Evolutionary conservation across 2,797 vertebrate genomes (phyloP), one percentile per base, ranked within the genome.

Genomic region (Sebastes hubbsi): DNA sequence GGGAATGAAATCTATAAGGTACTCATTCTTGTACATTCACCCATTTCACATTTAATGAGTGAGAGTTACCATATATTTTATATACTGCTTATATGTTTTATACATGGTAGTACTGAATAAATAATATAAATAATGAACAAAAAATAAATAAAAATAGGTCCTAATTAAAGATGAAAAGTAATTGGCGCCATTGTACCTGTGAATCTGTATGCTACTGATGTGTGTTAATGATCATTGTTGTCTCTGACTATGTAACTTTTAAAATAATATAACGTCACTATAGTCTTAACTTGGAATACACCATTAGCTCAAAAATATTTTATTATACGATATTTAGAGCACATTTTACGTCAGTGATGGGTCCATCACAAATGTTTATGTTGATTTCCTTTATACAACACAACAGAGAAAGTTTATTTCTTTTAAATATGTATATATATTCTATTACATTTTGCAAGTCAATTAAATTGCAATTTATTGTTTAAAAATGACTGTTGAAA

Each of bases 371-470:
- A 55, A 55, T 55, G 42, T 18, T 46, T 46, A 16, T 52, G 49
- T 59, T 59, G 13, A 27, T 6, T 27, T 58, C 24, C 55, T 58
- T 24, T 58, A 27, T 58, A 27, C 25, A 27, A 58, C 24, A 27
- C 55, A 58, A 27, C 6, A 27, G 25, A 58, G 55, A 27, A 1
- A 0, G 5, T 25, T 20, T 8, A 14, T 42, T 42, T 42, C 0
- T 6, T 63, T 10, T 1, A 38, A 38, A 38, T 42, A 42, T 14
- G 0, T 42, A 42, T 42, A 13, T 46, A 20, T 20, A 20, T 18
- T 64, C 36, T 18, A 1, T 12, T 55, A 20, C 13, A 54, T 3
- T 68, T 54, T 54, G 2, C 14, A 69, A 6, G 32, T 18, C 3
- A 5, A 4, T 56, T 27, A 0, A 16, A 56, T 14, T 56, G 55